Evolutionary conservation across 2,113 vertebrate genomes (phyloP).

Genomic region (Melanocharis versteri): DNA sequence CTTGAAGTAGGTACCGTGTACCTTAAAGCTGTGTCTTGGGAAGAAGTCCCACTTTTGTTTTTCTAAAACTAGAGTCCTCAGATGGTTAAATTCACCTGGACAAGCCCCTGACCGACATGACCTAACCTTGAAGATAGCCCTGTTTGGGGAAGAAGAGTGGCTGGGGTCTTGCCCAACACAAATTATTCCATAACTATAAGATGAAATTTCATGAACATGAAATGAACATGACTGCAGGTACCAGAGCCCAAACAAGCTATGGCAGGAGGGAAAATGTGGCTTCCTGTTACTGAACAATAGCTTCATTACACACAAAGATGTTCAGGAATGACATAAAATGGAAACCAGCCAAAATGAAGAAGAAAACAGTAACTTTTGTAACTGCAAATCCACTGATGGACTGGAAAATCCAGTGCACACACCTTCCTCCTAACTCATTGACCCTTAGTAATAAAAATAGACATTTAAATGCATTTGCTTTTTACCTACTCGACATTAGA

Average conservation of each 20-base stretch:
- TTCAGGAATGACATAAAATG: background rate
- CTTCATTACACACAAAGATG: background rate
- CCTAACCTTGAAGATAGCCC: background rate
- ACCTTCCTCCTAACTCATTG: background rate
- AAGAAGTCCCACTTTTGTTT: background rate
- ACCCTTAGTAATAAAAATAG: background rate
- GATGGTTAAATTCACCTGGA: background rate
- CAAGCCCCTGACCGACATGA: fast-evolving
- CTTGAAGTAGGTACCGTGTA: background rate
- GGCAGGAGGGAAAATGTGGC: background rate
- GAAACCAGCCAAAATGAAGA: background rate
- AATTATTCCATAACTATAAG: background rate
- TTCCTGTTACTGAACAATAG: background rate
- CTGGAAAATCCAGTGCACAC: background rate
- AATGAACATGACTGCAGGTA: background rate
- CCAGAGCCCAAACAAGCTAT: background rate
- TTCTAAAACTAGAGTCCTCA: background rate
- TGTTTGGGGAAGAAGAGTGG: background rate
- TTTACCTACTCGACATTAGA: background rate
- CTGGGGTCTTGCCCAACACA: background rate
- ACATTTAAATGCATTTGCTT: background rate
- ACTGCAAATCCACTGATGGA: background rate
- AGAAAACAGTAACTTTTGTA: background rate
- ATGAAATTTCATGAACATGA: background rate
- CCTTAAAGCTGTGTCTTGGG: background rate